Evolutionary conservation across 2,797 vertebrate genomes (phyloP), one percentile per base, ranked within the genome.

Genomic region (Urophycis tenuis): DNA sequence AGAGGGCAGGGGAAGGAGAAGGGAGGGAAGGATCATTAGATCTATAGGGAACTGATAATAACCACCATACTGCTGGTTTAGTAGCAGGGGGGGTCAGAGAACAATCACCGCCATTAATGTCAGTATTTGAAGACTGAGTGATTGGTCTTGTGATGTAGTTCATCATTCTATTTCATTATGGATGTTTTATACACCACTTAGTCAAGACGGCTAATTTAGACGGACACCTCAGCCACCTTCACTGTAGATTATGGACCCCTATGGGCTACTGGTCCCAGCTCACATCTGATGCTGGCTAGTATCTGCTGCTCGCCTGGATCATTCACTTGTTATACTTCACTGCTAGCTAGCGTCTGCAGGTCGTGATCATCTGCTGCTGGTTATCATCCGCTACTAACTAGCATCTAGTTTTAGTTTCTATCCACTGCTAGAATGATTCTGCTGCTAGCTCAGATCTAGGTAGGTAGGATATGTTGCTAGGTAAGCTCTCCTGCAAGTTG

Each of bases 1-100:
- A 80, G 83, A 88, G 87, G 89, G 86, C 83, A 74, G 78, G 84
- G 73, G 83, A 80, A 84, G 87, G 75, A 86, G 84, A 78, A 82
- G 79, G 81, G 60, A 77, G 12, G 5, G 25, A 22, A 15, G 39
- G 41, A 32, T 45, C 3, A 53, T 31, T 31, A 74, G 41, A 53
- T 22, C 10, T 17, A 33, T 33, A 15, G 17, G 30, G 32, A 31
- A 32, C 32, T 33, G 31, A 25, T 9, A 32, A 67, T 67, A 12
- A 14, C n/a, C 3, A 11, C 60, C 60, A 67, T 29, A 29, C 60
- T 67, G 60, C 60, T 17, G 60, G 60, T 67, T 67, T 67, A 67
- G 60, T n/a, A 60, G 53, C 53, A n/a, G 53, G 49, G 41, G 19
- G 1, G 8, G 60, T 11, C 10, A 29, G 60, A 67, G 60, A 67